Evolutionary conservation across 2,113 vertebrate genomes (phyloP).

Genomic region (Apus apus): DNA sequence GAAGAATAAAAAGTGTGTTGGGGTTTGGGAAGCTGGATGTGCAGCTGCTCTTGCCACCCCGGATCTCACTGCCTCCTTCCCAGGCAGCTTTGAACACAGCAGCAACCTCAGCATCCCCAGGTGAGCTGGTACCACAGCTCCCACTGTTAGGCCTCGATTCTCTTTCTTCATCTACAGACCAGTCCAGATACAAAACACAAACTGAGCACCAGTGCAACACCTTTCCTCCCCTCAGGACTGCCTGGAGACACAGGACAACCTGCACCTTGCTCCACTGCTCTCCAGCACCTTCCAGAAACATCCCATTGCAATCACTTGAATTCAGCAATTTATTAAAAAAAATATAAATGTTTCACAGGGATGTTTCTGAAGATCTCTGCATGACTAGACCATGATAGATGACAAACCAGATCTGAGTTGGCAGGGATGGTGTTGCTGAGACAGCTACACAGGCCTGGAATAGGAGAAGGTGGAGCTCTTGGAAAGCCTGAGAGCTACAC

Average conservation of each 20-base stretch:
- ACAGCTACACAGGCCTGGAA: neutral
- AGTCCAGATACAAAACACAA: neutral
- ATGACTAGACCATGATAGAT: accelerated
- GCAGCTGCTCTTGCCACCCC: neutral
- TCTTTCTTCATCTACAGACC: neutral
- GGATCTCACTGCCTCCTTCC: neutral
- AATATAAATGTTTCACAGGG: too few species aligned
- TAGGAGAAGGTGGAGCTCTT: neutral
- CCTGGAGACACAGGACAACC: neutral
- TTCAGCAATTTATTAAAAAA: neutral
- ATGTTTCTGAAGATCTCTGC: neutral
- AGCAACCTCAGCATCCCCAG: neutral
- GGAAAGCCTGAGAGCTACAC: neutral
- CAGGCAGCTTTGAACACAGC: neutral
- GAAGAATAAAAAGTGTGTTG: neutral
- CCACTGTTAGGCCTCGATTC: neutral
- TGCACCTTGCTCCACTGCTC: neutral
- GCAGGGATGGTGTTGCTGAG: neutral
- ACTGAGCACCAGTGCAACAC: accelerated
- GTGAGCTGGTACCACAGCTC: accelerated
- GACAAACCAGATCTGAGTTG: neutral
- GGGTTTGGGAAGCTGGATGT: neutral
- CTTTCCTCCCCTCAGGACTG: neutral
- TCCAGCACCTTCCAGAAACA: neutral
- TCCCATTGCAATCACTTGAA: neutral